Percentiles rank a stretch among this genome's conserved stretches.
phyloP scores from a whole-genome alignment of 2,888 invertebrate genomes.

The Drosophila putrida region DNA sequence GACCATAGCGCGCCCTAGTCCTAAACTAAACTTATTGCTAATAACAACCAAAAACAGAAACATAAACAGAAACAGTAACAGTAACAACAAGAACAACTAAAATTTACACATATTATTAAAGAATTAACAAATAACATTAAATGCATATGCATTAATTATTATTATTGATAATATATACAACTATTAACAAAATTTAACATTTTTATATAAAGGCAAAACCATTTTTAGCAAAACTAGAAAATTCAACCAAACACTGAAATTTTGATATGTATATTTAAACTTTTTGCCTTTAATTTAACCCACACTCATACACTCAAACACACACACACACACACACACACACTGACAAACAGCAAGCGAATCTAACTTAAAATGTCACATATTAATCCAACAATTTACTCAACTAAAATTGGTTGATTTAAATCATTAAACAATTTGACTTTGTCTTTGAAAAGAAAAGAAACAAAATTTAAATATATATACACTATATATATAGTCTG shows the following conservation, averaged over 20 bases:
- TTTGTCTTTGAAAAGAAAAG: conserved; percentile 44
- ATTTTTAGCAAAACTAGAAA: conserved; percentile 66
- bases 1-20: conserved; percentile 71
- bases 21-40: conserved; percentile 42
- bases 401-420: conserved; percentile 61
- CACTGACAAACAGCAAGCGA: conserved; percentile 39
- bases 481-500: conserved; percentile 46
- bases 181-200: conserved; percentile 50
- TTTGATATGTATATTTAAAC: conserved; percentile 42
- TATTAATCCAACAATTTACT: conserved; percentile 47
- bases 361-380: conserved; percentile 46
- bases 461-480: conserved; percentile 16
- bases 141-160: conserved; percentile 50
- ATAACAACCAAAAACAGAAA: conserved; percentile 1
- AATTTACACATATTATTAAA: conserved; percentile 44
- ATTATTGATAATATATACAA: conserved; percentile 48
- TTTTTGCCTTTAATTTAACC: conserved; percentile 49
- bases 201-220: conserved; percentile 54
- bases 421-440: conserved; percentile 61
- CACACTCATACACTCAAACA: conserved; percentile 22
- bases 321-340: conserved; percentile 16
- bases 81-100: conserved; percentile 31
- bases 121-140: conserved; percentile 40
- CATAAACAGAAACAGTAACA: not conserved
- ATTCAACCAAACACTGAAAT: conserved; percentile 50